Base-by-base conservation (phyloP, 2,113 vertebrate genomes). In the Poeciliopsis occidentalis region DNA sequence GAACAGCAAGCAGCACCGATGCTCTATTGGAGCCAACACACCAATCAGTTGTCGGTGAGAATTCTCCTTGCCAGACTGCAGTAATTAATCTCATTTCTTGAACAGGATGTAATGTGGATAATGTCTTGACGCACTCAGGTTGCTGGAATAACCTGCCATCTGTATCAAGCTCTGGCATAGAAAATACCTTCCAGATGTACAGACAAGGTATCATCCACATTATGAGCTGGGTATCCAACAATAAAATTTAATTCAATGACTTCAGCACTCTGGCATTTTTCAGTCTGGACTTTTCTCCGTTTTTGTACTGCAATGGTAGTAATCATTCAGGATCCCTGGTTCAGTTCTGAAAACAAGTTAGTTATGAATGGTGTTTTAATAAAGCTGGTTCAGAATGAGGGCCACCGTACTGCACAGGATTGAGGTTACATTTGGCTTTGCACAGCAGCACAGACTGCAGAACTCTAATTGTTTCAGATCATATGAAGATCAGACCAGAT, bases 31-130 rank as follows among this genome's bases (percentile, higher is more conserved):
- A 75, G 78, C 80, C 78, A 78, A 88, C 76, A 67, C 73, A 81
- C 85, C 80, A 81, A 93, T 90, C 86, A 83, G 74, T 75, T 79
- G 89, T 84, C 85, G 87, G 86, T 29, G 68, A 79, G 87, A 80
- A 70, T 54, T 67, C 47, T 32, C 30, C 69, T 67, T 67, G 75
- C 71, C 73, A 76, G 72, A 71, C 64, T 32, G 26, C 60, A 39
- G 63, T 69, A 77, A 81, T 83, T 76, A 71, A 54, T 79, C 73
- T 39, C 27, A 26, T 41, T 32, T 47, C 73, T 74, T 73, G 65
- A 68, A 41, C 57, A 69, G 64, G 65, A 71, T 73, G 54, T 22
- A 54, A 75, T 41, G 67, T 71, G 64, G 60, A 76, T 12, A 26
- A 74, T 5, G 62, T 19, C 66, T 39, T 41, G 8, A 62, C 65